These are phyloP conservation scores for Argyresthia goedartella DNA, from an alignment of 2,888 invertebrate species.

Conservation along the genomic window DNA sequence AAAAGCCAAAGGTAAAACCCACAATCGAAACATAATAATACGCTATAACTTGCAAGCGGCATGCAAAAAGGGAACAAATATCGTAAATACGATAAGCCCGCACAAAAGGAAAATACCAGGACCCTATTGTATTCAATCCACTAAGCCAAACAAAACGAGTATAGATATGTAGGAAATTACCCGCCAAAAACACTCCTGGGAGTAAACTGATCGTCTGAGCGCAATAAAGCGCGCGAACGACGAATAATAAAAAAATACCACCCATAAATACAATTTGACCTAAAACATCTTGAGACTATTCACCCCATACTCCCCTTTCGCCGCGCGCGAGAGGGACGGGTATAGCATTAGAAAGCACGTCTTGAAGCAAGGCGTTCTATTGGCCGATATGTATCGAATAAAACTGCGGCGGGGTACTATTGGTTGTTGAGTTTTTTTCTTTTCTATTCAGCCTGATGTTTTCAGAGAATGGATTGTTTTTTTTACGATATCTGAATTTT, in stretches of 20 bases:
- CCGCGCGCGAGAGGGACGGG: conserved; percentile 4
- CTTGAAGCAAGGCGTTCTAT: conserved; percentile 22
- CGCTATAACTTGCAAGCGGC: background rate
- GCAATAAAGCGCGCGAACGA: background rate
- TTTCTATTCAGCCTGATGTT: background rate
- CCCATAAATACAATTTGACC: conserved; percentile 3
- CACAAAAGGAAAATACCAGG: background rate
- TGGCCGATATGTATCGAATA: conserved; percentile 42
- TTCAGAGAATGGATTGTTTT: conserved; percentile 11
- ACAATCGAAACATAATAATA: no score
- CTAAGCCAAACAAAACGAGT: background rate
- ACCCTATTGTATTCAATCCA: background rate
- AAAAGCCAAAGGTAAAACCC: no score
- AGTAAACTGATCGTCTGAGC: background rate
- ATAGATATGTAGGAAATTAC: background rate
- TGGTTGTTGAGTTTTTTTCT: conserved; percentile 16
- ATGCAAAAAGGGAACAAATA: background rate
- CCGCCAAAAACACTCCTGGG: background rate
- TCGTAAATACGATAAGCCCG: background rate
- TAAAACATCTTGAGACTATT: conserved; percentile 5
- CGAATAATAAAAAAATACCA: conserved; percentile 3
- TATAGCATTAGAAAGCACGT: background rate
- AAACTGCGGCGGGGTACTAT: conserved; percentile 26
- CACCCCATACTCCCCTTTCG: background rate
- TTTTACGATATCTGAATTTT: conserved; percentile 27